phyloP scores from a whole-genome alignment of 1,140 invertebrate species.

The Trachymyrmex septentrionalis region DNA sequence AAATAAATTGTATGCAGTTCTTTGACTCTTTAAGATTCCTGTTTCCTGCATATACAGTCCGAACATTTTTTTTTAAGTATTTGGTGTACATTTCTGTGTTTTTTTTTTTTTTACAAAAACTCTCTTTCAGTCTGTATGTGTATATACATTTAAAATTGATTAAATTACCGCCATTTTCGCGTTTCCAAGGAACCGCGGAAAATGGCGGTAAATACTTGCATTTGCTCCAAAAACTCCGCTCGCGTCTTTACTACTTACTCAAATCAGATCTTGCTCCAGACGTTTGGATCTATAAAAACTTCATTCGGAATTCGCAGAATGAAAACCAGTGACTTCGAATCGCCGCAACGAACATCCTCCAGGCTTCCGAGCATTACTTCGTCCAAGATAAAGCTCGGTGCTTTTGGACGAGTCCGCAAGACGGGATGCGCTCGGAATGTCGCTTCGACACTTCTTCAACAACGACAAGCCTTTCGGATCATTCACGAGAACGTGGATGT shows the following conservation, averaged over 20 bases:
- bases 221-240: too few species aligned
- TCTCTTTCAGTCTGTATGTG: too few species aligned
- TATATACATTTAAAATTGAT: conserved; percentile 26
- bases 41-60: background rate
- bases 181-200: conserved; percentile 38
- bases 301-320: conserved; percentile 13
- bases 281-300: background rate
- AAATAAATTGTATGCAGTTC: background rate
- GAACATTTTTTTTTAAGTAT: background rate
- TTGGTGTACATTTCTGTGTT: too few species aligned
- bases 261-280: background rate
- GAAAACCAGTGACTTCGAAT: conserved; percentile 40
- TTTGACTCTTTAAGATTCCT: background rate
- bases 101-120: too few species aligned
- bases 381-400: conserved; percentile 59
- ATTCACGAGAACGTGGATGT: conserved; percentile 67
- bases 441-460: conserved; percentile 66
- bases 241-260: background rate
- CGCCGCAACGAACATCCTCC: background rate
- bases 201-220: background rate
- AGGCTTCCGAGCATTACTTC: conserved; percentile 41
- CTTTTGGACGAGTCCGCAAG: background rate
- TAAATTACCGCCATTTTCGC: conserved; percentile 16
- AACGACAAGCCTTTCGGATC: conserved; percentile 66
- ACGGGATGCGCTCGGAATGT: conserved; percentile 47